Base-by-base conservation (phyloP, 2,113 vertebrate species). In the Ellobius talpinus region DNA sequence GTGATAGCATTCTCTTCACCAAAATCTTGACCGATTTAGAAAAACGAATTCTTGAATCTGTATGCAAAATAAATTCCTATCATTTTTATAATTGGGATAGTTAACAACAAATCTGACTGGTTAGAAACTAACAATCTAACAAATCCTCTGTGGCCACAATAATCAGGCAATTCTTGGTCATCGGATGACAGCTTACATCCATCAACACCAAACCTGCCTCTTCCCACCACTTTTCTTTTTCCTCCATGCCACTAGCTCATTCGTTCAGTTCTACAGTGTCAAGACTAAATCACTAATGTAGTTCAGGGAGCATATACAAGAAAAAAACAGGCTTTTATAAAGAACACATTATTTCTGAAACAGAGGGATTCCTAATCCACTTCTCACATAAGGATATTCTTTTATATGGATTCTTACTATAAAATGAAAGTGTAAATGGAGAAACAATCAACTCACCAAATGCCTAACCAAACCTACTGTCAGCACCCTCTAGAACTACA, bases 1-100 rank as follows among this genome's bases (percentile, higher is more conserved):
- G 98, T 97, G 98, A 98, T 96, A 98, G 96, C 95, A 97, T 97
- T 98, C 96, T 98, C 96, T 97, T 96, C 95, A 10, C 79, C 92
- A 94, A 98, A 98, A 97, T 52, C 98, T 88, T 95, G 89, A 98
- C 98, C 97, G 95, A 82, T 93, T 95, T 76, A 66, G 45, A 97
- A 98, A 94, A 91, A 95, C 96, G 98, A 97, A 91, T 92, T 97
- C 88, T 95, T 93, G 31, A 96, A 95, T 55, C 65, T 91, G 11
- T 14, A 79, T 72, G 73, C 3, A 96, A 93, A 89, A 84, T 52
- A 94, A 5, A 85, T 50, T 52, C 14, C 24, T 2, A 93, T 9
- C 31, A 55, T 89, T 95, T 93, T 89, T 85, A 72, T 77, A 78
- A 78, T n/a, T 42, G 50, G 45, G 33, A 24, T 39, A 79, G 45